Percentiles rank a stretch among this genome's conserved stretches.
phyloP scores from a whole-genome alignment of 2,797 vertebrate species.

The Coccyzus lansbergi region DNA sequence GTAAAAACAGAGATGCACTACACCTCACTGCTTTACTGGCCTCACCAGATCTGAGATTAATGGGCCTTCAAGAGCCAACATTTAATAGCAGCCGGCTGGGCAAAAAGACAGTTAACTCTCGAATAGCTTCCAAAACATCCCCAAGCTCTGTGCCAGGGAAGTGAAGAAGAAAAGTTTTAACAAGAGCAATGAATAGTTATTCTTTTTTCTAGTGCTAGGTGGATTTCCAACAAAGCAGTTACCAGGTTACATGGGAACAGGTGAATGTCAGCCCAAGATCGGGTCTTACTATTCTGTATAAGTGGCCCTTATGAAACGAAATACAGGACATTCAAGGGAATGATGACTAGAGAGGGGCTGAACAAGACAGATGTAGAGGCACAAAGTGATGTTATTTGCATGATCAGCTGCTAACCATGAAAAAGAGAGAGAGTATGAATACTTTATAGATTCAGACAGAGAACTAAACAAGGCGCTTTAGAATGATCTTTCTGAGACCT shows the following conservation, averaged over 20 bases:
- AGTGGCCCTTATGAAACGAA: background rate
- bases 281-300: background rate
- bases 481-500: background rate
- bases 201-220: background rate
- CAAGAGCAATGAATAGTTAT: background rate
- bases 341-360: background rate
- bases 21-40: background rate
- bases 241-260: background rate
- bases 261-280: background rate
- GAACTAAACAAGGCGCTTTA: background rate
- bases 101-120: background rate
- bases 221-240: background rate
- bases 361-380: background rate
- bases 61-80: background rate
- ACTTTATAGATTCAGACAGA: background rate
- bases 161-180: background rate
- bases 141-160: background rate
- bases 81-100: background rate
- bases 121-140: background rate
- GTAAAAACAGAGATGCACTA: conserved; percentile 22
- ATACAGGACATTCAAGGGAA: background rate
- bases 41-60: conserved; percentile 16
- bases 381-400: background rate
- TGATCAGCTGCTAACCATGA: background rate
- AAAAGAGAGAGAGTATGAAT: background rate